Conservation (phyloP, 2,113 vertebrate genomes). For the Chloropsis hardwickii region DNA sequence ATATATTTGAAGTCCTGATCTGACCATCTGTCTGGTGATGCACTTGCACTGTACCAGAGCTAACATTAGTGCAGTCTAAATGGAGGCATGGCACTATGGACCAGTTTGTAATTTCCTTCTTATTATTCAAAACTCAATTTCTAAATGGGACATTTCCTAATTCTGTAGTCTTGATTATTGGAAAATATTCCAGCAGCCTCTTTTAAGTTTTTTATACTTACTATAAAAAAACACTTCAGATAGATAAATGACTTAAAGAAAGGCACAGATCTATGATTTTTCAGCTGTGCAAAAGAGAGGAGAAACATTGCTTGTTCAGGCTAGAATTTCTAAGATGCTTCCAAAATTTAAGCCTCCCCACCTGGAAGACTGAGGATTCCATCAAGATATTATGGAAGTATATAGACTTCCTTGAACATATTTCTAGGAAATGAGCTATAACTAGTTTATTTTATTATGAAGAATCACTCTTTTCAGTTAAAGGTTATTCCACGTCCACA, state of each 20-base stretch:
- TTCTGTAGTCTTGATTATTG: background rate
- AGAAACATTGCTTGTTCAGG: background rate
- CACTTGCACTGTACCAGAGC: background rate
- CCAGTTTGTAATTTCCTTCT: background rate
- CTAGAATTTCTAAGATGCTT: background rate
- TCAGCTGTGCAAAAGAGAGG: background rate
- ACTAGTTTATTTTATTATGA: background rate
- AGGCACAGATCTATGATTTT: background rate
- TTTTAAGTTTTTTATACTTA: background rate
- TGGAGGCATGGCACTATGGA: background rate
- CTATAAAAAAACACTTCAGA: background rate
- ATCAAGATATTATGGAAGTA: background rate
- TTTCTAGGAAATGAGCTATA: background rate
- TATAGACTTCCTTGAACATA: background rate
- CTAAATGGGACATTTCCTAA: slow-evolving; percentile 14
- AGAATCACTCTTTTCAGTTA: background rate
- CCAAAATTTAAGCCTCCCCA: background rate
- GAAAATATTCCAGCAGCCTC: background rate
- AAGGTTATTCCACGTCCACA: background rate
- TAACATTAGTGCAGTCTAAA: background rate
- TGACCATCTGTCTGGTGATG: background rate
- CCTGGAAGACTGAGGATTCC: background rate
- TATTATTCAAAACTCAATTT: slow-evolving; percentile 18
- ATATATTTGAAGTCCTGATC: background rate
- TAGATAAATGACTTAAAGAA: background rate